phyloP scores from a whole-genome alignment of 2,797 vertebrate species.

The Oreortyx pictus region DNA sequence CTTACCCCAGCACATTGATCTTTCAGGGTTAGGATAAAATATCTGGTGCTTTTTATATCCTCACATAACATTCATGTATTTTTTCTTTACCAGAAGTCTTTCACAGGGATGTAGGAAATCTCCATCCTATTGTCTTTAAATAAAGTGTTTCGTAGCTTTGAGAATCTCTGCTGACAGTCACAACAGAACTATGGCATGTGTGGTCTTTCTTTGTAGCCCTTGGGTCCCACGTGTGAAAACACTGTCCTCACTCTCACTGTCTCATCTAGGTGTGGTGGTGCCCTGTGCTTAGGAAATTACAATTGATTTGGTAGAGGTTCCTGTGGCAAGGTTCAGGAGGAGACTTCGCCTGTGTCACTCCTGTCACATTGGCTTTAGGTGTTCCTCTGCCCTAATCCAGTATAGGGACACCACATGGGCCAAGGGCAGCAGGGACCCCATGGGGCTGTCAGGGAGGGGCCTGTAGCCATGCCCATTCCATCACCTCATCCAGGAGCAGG shows the following conservation, averaged over 20 bases:
- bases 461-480: background rate
- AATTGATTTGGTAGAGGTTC: background rate
- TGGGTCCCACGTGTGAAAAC: background rate
- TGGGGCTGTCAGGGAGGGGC: background rate
- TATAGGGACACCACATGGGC: rapidly evolving
- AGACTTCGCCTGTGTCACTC: background rate
- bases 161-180: background rate
- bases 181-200: background rate
- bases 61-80: background rate
- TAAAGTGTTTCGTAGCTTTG: background rate
- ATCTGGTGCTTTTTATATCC: background rate
- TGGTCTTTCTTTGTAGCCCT: background rate
- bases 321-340: background rate
- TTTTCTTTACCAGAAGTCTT: background rate
- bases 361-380: background rate
- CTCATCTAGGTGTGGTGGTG: background rate
- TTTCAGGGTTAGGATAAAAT: background rate
- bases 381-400: background rate
- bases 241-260: background rate
- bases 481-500: too few relatives aligned
- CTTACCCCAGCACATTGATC: background rate
- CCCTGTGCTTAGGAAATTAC: background rate
- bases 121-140: background rate
- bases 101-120: background rate
- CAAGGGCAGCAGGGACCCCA: rapidly evolving